phyloP scores from a whole-genome alignment of 2,797 vertebrate species.

The Gobionotothen gibberifrons region DNA sequence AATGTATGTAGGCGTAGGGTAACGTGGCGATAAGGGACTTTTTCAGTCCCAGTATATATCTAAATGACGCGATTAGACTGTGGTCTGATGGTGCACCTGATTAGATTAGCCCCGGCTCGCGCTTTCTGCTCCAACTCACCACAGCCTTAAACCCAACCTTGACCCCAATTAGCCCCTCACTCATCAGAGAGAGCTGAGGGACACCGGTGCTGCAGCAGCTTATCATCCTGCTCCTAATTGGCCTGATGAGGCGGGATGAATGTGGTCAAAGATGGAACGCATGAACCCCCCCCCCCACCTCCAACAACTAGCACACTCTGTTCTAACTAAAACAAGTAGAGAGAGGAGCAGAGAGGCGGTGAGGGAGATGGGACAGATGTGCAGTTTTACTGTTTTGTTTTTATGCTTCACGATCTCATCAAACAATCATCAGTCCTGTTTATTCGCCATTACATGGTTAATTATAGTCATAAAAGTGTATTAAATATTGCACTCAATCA shows the following conservation, averaged over 20 bases:
- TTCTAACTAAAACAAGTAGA: neutral
- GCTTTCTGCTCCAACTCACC: constrained; percentile 72
- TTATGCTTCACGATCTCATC: neutral
- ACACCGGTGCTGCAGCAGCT: constrained; percentile 64
- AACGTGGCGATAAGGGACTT: constrained; percentile 64
- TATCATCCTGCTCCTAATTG: constrained; percentile 80
- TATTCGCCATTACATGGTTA: neutral
- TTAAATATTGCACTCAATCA: neutral
- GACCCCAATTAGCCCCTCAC: constrained; percentile 84
- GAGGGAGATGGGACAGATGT: constrained; percentile 7
- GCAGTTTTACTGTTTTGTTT: neutral
- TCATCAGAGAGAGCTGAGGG: constrained; percentile 75
- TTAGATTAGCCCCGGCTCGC: constrained; percentile 79
- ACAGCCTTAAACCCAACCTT: constrained; percentile 83
- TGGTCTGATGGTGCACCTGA: constrained; percentile 82
- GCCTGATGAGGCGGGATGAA: constrained; percentile 78
- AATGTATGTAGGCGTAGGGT: constrained; percentile 43
- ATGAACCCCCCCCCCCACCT: constrained; percentile 7
- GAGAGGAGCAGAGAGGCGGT: neutral
- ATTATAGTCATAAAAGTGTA: neutral
- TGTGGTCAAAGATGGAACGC: constrained; percentile 63
- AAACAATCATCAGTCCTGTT: constrained; percentile 1
- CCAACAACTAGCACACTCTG: constrained; percentile 41
- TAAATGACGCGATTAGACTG: constrained; percentile 84
- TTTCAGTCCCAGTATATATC: constrained; percentile 76